Percentiles rank a stretch among this genome's conserved stretches.
phyloP scores from a whole-genome alignment of 2,113 vertebrate genomes.

The Verasper variegatus region DNA sequence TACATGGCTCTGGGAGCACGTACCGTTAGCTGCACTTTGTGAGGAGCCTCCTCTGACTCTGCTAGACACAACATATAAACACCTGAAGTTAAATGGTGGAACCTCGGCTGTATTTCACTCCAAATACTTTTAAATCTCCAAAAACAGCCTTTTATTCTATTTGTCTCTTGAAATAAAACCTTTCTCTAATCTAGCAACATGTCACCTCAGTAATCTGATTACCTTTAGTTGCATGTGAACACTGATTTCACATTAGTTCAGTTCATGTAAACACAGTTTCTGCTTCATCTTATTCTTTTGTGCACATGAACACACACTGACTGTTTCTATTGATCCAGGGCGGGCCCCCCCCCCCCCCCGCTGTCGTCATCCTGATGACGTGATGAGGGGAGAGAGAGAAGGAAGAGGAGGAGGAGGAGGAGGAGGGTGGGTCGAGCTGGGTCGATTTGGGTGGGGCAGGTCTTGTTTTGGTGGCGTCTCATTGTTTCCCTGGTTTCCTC shows the following conservation, averaged over 20 bases:
- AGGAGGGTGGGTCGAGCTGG: neutral
- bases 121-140: too few relatives aligned
- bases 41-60: too few relatives aligned
- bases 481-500: constrained; percentile 64
- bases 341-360: constrained; percentile 5
- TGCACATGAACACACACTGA: neutral
- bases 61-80: too few relatives aligned
- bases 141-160: too few relatives aligned
- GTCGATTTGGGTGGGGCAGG: neutral
- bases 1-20: too few relatives aligned
- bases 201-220: neutral
- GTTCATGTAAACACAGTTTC: neutral
- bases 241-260: neutral
- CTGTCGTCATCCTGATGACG: neutral
- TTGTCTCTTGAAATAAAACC: too few relatives aligned
- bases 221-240: neutral
- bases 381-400: neutral
- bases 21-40: too few relatives aligned
- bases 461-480: constrained; percentile 32
- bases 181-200: too few relatives aligned
- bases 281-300: neutral
- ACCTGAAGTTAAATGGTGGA: too few relatives aligned
- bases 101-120: too few relatives aligned
- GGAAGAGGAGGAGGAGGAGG: neutral
- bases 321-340: constrained; percentile 43